phyloP scores from a whole-genome alignment of 2,888 invertebrate genomes.

The Drepanosiphum platanoidis region DNA sequence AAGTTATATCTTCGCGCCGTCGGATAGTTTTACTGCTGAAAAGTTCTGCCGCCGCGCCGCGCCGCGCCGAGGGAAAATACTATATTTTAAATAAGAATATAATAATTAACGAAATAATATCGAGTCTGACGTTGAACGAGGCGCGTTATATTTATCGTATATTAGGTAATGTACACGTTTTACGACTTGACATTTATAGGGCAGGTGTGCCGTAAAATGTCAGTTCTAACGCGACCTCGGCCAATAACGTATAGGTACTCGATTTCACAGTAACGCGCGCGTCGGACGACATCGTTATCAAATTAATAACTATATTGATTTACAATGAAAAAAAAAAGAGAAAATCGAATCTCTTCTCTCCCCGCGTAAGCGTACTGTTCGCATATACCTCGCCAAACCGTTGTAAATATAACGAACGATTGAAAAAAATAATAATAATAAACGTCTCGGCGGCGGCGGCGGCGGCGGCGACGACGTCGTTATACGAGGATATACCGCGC shows the following conservation, averaged over 20 bases:
- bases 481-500: too few relatives aligned
- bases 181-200: constrained; percentile 41
- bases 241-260: not conserved
- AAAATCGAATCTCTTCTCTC: too few relatives aligned
- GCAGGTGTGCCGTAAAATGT: not conserved
- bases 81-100: not conserved
- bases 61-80: not conserved
- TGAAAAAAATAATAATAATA: too few relatives aligned
- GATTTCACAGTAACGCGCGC: not conserved
- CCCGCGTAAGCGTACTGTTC: too few relatives aligned
- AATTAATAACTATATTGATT: constrained; percentile 24
- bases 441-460: too few relatives aligned
- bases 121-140: not conserved
- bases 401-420: too few relatives aligned
- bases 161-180: too few relatives aligned
- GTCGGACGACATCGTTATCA: not conserved
- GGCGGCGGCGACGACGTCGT: too few relatives aligned
- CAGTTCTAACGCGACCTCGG: constrained; percentile 6
- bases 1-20: not conserved
- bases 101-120: not conserved
- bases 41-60: not conserved
- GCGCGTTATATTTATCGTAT: not conserved
- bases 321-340: not conserved
- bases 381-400: too few relatives aligned
- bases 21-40: not conserved